Percentiles rank a stretch among this genome's conserved stretches.
These are phyloP conservation scores for Leptinotarsa rubiginosa DNA, from an alignment of 2,888 invertebrate species.

Conservation along the genomic window DNA sequence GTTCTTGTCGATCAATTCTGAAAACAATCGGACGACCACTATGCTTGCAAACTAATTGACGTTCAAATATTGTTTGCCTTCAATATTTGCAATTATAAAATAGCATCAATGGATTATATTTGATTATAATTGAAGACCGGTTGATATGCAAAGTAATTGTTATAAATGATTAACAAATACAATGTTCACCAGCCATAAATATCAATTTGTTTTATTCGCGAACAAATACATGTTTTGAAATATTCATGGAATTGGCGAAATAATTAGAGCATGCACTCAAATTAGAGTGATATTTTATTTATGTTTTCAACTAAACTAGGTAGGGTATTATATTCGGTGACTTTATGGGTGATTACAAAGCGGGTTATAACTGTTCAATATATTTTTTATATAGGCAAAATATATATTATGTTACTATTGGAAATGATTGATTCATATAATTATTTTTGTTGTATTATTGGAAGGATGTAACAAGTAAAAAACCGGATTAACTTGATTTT, in stretches of 20 bases:
- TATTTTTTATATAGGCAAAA: background rate
- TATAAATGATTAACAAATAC: conserved; percentile 41
- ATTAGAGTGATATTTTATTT: conserved; percentile 23
- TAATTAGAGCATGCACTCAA: conserved; percentile 23
- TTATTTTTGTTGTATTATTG: too few relatives aligned
- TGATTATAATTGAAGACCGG: conserved; percentile 46
- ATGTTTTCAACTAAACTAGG: conserved; percentile 13
- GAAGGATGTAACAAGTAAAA: too few relatives aligned
- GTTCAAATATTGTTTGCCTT: too few relatives aligned
- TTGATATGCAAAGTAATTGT: conserved; percentile 43
- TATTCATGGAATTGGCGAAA: conserved; percentile 30
- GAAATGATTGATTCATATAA: background rate
- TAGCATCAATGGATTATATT: conserved; percentile 44
- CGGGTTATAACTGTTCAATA: background rate
- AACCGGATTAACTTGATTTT: too few relatives aligned
- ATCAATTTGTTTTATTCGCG: conserved; percentile 30
- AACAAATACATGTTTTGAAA: conserved; percentile 26
- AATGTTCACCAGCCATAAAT: conserved; percentile 29
- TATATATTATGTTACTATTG: background rate
- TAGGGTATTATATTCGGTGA: background rate
- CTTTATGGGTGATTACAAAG: conserved; percentile 11
- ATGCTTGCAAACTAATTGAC: too few relatives aligned
- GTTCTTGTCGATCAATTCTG: too few relatives aligned
- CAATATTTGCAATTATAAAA: background rate
- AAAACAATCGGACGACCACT: too few relatives aligned